These are phyloP conservation scores for Phenganax subtilis DNA, from an alignment of 92 coral and sea anemone genomes.

Conservation along the genomic window DNA sequence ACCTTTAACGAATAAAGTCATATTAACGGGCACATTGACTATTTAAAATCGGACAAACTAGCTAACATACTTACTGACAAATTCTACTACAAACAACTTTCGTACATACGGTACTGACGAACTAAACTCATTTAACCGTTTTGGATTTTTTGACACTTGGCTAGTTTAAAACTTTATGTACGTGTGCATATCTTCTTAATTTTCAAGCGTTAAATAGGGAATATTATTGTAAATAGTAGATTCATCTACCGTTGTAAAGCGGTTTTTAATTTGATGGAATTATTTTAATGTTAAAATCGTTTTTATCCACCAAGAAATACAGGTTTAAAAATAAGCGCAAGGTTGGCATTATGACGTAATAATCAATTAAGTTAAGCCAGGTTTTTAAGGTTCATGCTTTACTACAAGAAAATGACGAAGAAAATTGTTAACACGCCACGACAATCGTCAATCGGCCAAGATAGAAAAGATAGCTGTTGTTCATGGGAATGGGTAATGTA, in stretches of 20 bases:
- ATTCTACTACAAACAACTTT: too few relatives aligned
- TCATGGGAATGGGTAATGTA: slow-evolving; percentile 28
- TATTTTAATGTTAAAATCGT: background rate
- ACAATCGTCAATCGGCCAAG: background rate
- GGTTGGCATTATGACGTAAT: background rate
- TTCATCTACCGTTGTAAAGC: slow-evolving; percentile 10
- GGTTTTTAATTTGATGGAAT: slow-evolving; percentile 7
- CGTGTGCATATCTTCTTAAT: background rate
- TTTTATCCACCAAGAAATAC: background rate
- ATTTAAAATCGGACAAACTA: background rate
- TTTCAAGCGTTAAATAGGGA: background rate
- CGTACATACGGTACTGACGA: too few relatives aligned
- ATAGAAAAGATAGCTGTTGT: background rate
- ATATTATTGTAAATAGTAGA: background rate
- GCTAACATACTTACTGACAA: too few relatives aligned
- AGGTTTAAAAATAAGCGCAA: background rate
- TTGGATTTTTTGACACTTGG: too few relatives aligned
- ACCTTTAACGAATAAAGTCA: background rate
- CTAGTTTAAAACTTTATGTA: background rate
- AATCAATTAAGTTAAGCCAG: background rate
- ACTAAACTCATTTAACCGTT: too few relatives aligned
- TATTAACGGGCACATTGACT: background rate
- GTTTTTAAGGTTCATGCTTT: background rate
- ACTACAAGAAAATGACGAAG: background rate
- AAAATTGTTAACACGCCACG: background rate